Conservation (phyloP, 37 sponge, comb jelly and placozoan genomes). For the Geodia barretti region DNA sequence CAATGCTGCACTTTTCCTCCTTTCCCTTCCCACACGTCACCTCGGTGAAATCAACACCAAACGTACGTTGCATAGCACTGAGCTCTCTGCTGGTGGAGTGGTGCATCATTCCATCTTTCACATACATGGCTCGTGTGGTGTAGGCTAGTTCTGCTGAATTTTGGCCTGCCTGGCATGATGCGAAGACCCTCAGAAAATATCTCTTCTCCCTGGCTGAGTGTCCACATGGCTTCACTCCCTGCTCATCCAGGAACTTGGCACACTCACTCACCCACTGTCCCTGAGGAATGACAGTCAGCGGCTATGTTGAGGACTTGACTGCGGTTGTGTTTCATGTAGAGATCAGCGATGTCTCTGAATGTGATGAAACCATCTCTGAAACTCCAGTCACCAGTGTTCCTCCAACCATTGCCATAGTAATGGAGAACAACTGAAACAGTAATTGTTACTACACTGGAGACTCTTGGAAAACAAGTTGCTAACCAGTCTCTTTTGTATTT, state of each 20-base stretch:
- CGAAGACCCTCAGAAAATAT: slow-evolving; percentile 44
- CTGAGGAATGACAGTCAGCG: slow-evolving; percentile 67
- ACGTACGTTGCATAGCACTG: slow-evolving; percentile 12
- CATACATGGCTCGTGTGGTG: not conserved
- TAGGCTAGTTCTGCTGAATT: slow-evolving; percentile 12
- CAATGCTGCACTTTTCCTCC: slow-evolving; percentile 8
- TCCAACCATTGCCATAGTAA: slow-evolving; percentile 70
- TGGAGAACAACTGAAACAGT: slow-evolving; percentile 43
- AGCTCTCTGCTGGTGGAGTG: not conserved
- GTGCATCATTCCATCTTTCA: not conserved
- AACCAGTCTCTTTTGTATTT: no score
- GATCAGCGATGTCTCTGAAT: slow-evolving; percentile 49
- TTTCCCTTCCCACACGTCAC: slow-evolving; percentile 9
- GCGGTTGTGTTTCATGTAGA: slow-evolving; percentile 46
- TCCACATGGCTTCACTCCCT: slow-evolving; percentile 64
- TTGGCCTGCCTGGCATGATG: slow-evolving; percentile 47
- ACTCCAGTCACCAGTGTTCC: slow-evolving; percentile 82
- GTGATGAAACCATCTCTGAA: slow-evolving; percentile 71
- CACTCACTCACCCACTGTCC: slow-evolving; percentile 46
- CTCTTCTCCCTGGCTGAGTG: slow-evolving; percentile 59
- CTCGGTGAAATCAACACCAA: slow-evolving; percentile 10
- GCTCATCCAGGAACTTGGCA: slow-evolving; percentile 40
- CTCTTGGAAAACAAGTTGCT: no score
- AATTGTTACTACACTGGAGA: not conserved
- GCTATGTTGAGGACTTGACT: slow-evolving; percentile 45